Percentiles rank a stretch among this genome's conserved stretches.
phyloP scores from a whole-genome alignment of 2,797 vertebrate species.

The Gouania willdenowi region DNA sequence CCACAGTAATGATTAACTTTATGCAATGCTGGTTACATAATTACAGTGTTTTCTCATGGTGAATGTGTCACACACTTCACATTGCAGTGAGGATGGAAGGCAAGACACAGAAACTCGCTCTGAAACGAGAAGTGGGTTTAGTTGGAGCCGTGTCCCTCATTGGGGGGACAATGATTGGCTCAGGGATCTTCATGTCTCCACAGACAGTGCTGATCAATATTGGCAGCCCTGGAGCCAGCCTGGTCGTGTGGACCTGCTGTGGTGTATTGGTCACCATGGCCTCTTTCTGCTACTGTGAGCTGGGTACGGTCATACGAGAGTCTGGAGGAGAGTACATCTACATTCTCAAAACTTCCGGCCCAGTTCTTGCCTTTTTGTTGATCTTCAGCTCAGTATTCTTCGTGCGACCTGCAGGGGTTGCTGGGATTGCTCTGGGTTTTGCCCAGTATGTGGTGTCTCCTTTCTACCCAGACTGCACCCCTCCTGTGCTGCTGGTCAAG shows the following conservation, averaged over 20 bases:
- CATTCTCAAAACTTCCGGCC: conserved; percentile 80
- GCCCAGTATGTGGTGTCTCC: conserved; percentile 76
- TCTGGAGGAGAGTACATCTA: conserved; percentile 89
- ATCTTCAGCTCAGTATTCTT: conserved; percentile 81
- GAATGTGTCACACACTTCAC: background rate
- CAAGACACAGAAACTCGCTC: conserved; percentile 51
- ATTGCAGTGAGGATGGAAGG: conserved; percentile 18
- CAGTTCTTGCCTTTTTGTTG: conserved; percentile 79
- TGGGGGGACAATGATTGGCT: conserved; percentile 84
- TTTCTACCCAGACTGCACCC: conserved; percentile 79
- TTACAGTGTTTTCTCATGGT: background rate
- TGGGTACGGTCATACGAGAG: conserved; percentile 83
- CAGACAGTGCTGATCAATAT: conserved; percentile 77
- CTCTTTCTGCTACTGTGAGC: conserved; percentile 83
- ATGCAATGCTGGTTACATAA: conserved; percentile 13
- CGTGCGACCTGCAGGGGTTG: conserved; percentile 77
- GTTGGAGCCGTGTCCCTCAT: conserved; percentile 81
- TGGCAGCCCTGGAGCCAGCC: conserved; percentile 83
- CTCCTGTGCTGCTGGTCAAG: conserved; percentile 65
- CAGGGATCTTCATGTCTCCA: conserved; percentile 89
- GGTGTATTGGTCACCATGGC: conserved; percentile 76
- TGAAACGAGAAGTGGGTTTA: conserved; percentile 81
- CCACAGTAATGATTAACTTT: conserved; percentile 64
- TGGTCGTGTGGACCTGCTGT: conserved; percentile 81
- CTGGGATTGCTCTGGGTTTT: conserved; percentile 80